Conservation (phyloP, 2,113 vertebrate species). For the Alosa alosa region DNA sequence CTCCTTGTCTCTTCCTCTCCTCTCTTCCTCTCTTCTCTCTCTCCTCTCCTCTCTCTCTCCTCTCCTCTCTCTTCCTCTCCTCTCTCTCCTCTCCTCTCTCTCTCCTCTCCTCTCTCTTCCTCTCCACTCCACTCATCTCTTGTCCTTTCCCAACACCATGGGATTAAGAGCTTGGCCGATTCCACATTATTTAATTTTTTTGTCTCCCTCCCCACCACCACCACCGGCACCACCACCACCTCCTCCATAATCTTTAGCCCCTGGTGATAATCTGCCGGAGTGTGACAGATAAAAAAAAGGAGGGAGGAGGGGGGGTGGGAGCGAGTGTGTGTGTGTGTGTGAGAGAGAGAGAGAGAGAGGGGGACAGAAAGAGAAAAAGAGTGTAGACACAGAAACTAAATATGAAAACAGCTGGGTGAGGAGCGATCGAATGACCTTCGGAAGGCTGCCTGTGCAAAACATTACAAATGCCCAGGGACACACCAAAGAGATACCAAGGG, state of each 20-base stretch:
- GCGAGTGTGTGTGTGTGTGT: slow-evolving; percentile 18
- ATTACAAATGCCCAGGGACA: slow-evolving; percentile 70
- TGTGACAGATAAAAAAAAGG: slow-evolving; percentile 56
- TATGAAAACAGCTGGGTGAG: slow-evolving; percentile 75
- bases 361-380: slow-evolving; percentile 11
- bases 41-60: neutral
- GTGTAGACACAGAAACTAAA: slow-evolving; percentile 63
- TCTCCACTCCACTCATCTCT: neutral
- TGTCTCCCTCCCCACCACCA: slow-evolving; percentile 37
- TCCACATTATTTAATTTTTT: slow-evolving; percentile 55
- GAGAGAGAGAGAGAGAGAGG: slow-evolving; percentile 42
- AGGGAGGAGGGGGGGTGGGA: slow-evolving; percentile 46
- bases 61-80: neutral
- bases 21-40: neutral
- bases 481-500: slow-evolving; percentile 57
- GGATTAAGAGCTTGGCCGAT: slow-evolving; percentile 60
- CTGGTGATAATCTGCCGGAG: slow-evolving; percentile 62
- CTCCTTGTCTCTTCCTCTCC: neutral
- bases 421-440: slow-evolving; percentile 69
- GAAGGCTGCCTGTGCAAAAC: slow-evolving; percentile 68
- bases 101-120: neutral
- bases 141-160: slow-evolving; percentile 28
- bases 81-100: no score
- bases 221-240: neutral
- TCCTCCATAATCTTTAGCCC: slow-evolving; percentile 62